Evolutionary conservation across 2,113 vertebrate genomes (phyloP).

Genomic region (Entelurus aequoreus): DNA sequence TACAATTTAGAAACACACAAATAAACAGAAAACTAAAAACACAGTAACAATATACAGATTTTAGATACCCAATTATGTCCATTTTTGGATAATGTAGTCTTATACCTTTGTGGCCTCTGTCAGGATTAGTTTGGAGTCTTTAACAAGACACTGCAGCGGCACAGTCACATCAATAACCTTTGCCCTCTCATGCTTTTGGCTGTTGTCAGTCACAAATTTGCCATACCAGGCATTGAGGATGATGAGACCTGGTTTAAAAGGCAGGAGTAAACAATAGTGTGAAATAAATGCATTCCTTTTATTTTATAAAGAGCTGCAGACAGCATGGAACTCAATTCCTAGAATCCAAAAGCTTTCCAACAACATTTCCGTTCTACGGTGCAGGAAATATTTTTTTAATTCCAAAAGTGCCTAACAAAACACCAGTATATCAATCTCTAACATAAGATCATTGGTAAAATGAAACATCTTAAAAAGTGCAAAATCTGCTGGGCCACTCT

Average conservation of each 20-base stretch:
- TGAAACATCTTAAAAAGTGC: slow-evolving; percentile 18
- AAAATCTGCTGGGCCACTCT: slow-evolving; percentile 17
- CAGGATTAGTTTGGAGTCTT: slow-evolving; percentile 96
- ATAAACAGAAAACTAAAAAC: slow-evolving; percentile 3
- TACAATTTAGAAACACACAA: slow-evolving; percentile 49
- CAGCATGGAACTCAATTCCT: background rate
- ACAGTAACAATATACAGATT: background rate
- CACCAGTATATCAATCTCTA: background rate
- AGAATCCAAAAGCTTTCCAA: background rate
- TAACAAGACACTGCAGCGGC: slow-evolving; percentile 95
- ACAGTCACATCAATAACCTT: slow-evolving; percentile 96
- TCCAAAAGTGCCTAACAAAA: slow-evolving; percentile 13
- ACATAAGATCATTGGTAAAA: slow-evolving; percentile 8
- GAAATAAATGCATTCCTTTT: background rate
- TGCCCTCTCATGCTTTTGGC: slow-evolving; percentile 84
- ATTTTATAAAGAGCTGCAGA: background rate
- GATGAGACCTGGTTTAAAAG: slow-evolving; percentile 79
- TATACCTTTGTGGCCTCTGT: slow-evolving; percentile 92
- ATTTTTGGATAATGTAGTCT: background rate
- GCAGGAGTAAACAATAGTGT: background rate
- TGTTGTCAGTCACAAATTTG: slow-evolving; percentile 97
- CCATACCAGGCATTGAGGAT: slow-evolving; percentile 97
- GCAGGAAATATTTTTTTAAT: background rate
- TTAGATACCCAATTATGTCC: no score
- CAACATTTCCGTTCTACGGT: background rate